Evolutionary conservation across 2,797 vertebrate genomes (phyloP), one percentile per base, ranked within the genome.

Genomic region (Malacoraja senta): DNA sequence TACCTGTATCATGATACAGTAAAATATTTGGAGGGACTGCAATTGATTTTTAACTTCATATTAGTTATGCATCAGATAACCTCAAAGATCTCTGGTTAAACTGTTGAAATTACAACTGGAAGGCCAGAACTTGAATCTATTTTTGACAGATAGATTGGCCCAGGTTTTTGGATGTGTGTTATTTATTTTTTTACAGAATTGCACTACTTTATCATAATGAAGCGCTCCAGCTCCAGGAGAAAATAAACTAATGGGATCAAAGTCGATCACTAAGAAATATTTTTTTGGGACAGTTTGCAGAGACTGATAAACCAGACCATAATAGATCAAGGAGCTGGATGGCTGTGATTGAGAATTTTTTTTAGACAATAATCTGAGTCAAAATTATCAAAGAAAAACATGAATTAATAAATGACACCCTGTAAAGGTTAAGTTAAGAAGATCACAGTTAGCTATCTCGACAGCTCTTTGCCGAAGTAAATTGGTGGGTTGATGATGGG

Each of bases 341-440:
- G 6, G 15, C 61, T 32, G 13, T 65, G 83, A 29, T 86, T 29
- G 17, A 61, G 83, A 32, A 32, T 1, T 61, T 32, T 63, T 32
- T 13, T 8, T 58, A 61, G 24, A 65, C 13, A 63, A 17, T 61
- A 84, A 61, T 61, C 81, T 26, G 24, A 29, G 12, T 15, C 76
- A 77, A 77, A 86, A 63, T n/a, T 86, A 53, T 63, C 53, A 86
- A 29, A 17, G 83, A 86, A n/a, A 86, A 86, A 63, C 63, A 86
- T 74, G 71, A 21, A 63, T 84, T 84, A n/a, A 61, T 84, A 15
- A 61, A 63, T 84, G 29, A 19, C 26, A 86, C 21, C 58, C 58
- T 21, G 13, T 10, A 1, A 2, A 3, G 80, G 24, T 81, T 53
- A 2, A 8, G 38, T 81, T 21, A 29, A 24, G 44, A 24, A 63